These are phyloP conservation scores for Fabriciana adippe DNA, from an alignment of 2,888 invertebrate genomes.

Conservation along the genomic window DNA sequence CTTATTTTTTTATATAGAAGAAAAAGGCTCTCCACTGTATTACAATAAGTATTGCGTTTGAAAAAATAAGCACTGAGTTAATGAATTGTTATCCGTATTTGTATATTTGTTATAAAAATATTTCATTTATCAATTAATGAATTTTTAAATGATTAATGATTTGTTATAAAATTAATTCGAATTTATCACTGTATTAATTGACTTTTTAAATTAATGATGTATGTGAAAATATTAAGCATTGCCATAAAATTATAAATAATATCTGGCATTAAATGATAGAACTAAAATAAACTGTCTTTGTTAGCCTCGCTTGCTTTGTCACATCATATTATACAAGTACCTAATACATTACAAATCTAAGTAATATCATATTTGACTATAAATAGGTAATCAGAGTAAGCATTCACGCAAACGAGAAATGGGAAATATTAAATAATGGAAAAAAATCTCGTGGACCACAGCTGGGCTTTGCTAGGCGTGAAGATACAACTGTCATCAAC, in stretches of 20 bases:
- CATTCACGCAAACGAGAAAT: constrained; percentile 52
- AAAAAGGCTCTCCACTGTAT: too few relatives aligned
- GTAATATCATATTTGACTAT: constrained; percentile 68
- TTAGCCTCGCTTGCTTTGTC: constrained; percentile 78
- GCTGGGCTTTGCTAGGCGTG: not conserved
- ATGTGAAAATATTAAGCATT: not conserved
- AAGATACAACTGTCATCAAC: constrained; percentile 9
- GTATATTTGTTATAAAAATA: too few relatives aligned
- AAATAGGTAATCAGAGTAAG: constrained; percentile 77
- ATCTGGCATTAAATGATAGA: not conserved
- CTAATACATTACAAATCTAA: constrained; percentile 61
- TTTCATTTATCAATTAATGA: too few relatives aligned
- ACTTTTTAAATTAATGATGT: too few relatives aligned
- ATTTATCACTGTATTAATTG: too few relatives aligned
- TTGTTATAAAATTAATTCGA: too few relatives aligned
- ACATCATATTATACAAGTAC: constrained; percentile 55
- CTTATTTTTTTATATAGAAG: too few relatives aligned
- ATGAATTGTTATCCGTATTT: too few relatives aligned
- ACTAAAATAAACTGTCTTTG: constrained; percentile 5
- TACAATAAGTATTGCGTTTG: too few relatives aligned
- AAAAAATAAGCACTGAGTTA: too few relatives aligned
- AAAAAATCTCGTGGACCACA: constrained; percentile 4
- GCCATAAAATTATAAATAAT: constrained; percentile 13
- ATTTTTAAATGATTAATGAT: too few relatives aligned
- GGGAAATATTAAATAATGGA: constrained; percentile 6